Base-by-base conservation (phyloP, 2,888 invertebrate species). In the Lypha dubia region DNA sequence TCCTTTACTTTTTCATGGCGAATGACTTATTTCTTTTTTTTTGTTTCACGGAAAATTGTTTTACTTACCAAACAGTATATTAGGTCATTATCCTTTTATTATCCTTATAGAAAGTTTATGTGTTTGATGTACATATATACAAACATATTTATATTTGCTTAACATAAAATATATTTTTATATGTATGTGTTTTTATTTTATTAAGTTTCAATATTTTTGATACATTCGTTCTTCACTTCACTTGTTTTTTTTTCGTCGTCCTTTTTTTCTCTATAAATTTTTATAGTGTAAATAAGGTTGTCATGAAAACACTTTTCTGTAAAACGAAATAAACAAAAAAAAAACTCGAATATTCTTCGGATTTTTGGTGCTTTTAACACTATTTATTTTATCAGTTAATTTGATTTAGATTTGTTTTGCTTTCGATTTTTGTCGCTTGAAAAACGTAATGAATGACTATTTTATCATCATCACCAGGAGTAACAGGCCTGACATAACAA, bases 21-120 rank as follows among this genome's bases (percentile, higher is more conserved):
- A 35, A 22, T 15, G 20, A 1, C 4, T 20, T 8, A 7, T 56
- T 24, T 24, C 32, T 15, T 28, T 44, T 49, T 7, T 35, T 32
- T 11, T 1, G 28, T 15, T 15, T 38, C 41, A n/a, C n/a, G 20
- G 15, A 7, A 58, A 75, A 81, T 68, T 62, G 62, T 81, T 83
- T 73, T 76, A 85, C 86, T 83, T 83, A 86, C 86, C 86, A 79
- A 84, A 63, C 74, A 49, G 44, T 81, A 68, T 67, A 71, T 86
- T 86, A 81, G 83, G 80, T 86, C 88, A 89, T 87, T 88, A 89
- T 88, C 88, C 87, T 89, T 88, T 86, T 87, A 86, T 89, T 90
- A 90, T 90, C 89, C 90, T 89, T 88, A 51, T 74, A 41, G 46
- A 49, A 38, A 49, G 44, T 60, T 49, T 67, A 24, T 38, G 35